phyloP scores from a whole-genome alignment of 1,140 invertebrate species.

The Rhynchophorus ferrugineus region DNA sequence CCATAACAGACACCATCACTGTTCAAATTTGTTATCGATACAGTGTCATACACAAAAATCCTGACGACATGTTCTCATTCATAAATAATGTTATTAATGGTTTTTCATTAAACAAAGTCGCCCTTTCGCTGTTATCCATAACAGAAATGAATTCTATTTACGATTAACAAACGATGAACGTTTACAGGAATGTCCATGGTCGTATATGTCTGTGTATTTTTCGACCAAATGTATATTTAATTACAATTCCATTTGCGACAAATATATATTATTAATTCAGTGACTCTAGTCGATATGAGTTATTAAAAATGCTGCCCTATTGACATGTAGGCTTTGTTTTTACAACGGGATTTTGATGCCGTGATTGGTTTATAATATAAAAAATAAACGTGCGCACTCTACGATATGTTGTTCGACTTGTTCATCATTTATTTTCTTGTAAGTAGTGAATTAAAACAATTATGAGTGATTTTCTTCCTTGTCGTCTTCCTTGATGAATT shows the following conservation, averaged over 20 bases:
- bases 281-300: background rate
- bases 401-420: too few species aligned
- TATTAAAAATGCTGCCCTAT: background rate
- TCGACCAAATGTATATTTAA: conserved; percentile 6
- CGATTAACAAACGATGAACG: background rate
- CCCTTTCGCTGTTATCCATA: background rate
- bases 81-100: background rate
- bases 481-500: too few species aligned
- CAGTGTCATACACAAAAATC: too few species aligned
- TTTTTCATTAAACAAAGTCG: conserved; percentile 1
- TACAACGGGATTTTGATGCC: too few species aligned
- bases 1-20: too few species aligned
- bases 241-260: conserved; percentile 2
- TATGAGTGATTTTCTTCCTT: too few species aligned
- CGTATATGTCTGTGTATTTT: background rate
- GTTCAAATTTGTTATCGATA: too few species aligned
- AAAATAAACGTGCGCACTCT: too few species aligned
- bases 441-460: too few species aligned
- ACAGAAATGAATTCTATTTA: background rate
- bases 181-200: background rate
- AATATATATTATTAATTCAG: background rate
- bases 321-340: background rate
- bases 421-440: too few species aligned
- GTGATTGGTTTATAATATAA: background rate
- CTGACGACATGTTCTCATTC: background rate